phyloP scores from a whole-genome alignment of 1,140 invertebrate species.

The Pseudomyrmex pallidus region DNA sequence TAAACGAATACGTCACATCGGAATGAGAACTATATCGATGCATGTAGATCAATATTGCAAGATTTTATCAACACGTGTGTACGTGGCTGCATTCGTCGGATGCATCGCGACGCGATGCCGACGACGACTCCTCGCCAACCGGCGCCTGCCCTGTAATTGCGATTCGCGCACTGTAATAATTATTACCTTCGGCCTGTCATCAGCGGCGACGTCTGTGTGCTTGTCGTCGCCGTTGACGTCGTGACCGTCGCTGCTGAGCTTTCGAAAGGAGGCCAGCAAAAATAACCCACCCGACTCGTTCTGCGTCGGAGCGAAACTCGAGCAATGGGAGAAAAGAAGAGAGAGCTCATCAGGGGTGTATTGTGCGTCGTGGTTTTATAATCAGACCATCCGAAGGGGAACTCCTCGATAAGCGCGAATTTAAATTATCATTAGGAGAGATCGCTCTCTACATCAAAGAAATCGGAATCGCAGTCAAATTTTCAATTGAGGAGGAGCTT shows the following conservation, averaged over 20 bases:
- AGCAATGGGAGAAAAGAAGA: slow-evolving; percentile 23
- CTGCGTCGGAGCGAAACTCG: slow-evolving; percentile 8
- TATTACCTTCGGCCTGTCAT: slow-evolving; percentile 83
- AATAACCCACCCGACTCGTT: slow-evolving; percentile 59
- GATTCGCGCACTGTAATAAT: slow-evolving; percentile 85
- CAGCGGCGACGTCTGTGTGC: slow-evolving; percentile 82
- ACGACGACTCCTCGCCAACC: slow-evolving; percentile 59
- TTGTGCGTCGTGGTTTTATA: slow-evolving; percentile 77
- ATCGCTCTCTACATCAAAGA: slow-evolving; percentile 33
- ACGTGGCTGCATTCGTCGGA: slow-evolving; percentile 11
- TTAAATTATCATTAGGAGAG: slow-evolving; percentile 34
- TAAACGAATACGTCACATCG: neutral
- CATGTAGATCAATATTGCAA: slow-evolving; percentile 65
- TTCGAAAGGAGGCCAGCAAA: slow-evolving; percentile 61
- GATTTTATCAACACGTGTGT: slow-evolving; percentile 39
- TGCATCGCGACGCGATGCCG: slow-evolving; percentile 14
- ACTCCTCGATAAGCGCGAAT: neutral
- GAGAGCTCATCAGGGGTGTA: slow-evolving; percentile 72
- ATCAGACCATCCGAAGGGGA: slow-evolving; percentile 63
- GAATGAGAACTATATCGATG: slow-evolving; percentile 35
- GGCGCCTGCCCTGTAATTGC: slow-evolving; percentile 83
- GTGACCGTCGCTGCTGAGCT: slow-evolving; percentile 33
- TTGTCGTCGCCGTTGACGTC: slow-evolving; percentile 17
- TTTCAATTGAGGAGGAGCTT: neutral
- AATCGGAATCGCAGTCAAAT: neutral